A percentile compares a stretch with the other conserved stretches of the same genome.
These are phyloP conservation scores for Craterocephalus amniculus DNA, from an alignment of 2,797 vertebrate species.

Conservation along the genomic window DNA sequence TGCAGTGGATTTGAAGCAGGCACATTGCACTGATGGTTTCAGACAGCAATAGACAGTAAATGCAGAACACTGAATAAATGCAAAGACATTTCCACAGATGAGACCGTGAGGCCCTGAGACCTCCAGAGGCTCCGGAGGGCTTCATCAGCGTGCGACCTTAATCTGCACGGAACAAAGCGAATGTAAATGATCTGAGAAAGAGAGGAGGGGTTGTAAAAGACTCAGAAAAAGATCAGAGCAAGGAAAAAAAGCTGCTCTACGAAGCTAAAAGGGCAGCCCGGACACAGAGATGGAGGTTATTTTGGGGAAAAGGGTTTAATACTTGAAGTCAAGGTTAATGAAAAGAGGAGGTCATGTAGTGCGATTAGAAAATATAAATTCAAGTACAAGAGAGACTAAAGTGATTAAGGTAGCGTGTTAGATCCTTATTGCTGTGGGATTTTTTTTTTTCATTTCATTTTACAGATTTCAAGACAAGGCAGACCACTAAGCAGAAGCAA, in stretches of 20 bases:
- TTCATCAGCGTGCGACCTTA: slow-evolving; percentile 62
- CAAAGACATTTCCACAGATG: slow-evolving; percentile 43
- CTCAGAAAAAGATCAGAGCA: slow-evolving; percentile 19
- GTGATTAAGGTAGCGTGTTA: slow-evolving; percentile 10
- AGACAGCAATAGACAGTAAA: slow-evolving; percentile 33
- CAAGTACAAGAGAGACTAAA: slow-evolving; percentile 25
- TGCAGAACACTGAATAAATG: slow-evolving; percentile 16
- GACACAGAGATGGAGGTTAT: slow-evolving; percentile 31
- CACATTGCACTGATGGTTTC: slow-evolving; percentile 10
- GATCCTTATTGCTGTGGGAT: slow-evolving; percentile 23
- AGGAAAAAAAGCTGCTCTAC: neutral
- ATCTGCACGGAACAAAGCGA: slow-evolving; percentile 68
- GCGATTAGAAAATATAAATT: slow-evolving; percentile 40
- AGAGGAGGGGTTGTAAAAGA: slow-evolving; percentile 35
- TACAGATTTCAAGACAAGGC: slow-evolving; percentile 41
- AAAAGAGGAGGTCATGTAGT: slow-evolving; percentile 25
- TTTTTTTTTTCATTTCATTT: slow-evolving; percentile 11
- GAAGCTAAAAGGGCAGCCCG: slow-evolving; percentile 23
- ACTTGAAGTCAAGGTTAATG: slow-evolving; percentile 60
- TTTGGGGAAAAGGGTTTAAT: slow-evolving; percentile 20
- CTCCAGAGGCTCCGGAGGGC: slow-evolving; percentile 43
- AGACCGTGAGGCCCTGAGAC: slow-evolving; percentile 42
- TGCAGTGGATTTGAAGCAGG: slow-evolving; percentile 31
- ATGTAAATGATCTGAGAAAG: slow-evolving; percentile 60
- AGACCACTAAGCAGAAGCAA: slow-evolving; percentile 33